Evolutionary conservation across 2,113 vertebrate genomes (phyloP).

Genomic region (Passer montanus): DNA sequence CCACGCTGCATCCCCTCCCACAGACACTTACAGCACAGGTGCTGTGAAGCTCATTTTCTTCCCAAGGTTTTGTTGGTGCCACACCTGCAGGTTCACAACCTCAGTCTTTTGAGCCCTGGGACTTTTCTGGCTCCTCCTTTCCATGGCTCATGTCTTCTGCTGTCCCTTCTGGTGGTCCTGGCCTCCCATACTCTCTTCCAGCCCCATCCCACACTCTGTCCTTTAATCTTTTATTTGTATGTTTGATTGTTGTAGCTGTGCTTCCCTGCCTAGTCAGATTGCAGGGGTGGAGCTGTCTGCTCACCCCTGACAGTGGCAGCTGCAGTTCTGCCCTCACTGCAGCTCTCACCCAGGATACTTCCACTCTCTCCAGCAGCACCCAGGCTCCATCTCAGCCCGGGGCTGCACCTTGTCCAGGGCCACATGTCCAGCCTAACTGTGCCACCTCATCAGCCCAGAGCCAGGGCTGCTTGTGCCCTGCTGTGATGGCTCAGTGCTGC

Average conservation of each 20-base stretch:
- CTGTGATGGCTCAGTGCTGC: background rate
- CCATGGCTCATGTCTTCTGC: background rate
- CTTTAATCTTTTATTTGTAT: background rate
- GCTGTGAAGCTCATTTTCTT: background rate
- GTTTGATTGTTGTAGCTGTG: background rate
- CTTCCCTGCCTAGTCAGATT: no score
- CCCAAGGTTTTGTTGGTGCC: background rate
- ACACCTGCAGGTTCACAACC: background rate
- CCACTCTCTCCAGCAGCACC: background rate
- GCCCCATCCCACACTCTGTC: background rate
- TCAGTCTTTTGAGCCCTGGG: background rate
- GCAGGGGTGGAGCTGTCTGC: background rate
- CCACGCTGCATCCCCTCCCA: background rate
- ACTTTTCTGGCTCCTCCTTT: background rate
- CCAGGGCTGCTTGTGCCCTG: background rate
- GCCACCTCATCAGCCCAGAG: background rate
- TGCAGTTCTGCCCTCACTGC: background rate
- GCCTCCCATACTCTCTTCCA: background rate
- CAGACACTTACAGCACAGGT: background rate
- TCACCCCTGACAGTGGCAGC: background rate
- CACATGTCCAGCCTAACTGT: rapidly evolving
- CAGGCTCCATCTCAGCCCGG: background rate
- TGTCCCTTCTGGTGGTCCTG: background rate
- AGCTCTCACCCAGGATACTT: background rate
- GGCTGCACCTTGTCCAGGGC: background rate